Evolutionary conservation across 2,797 vertebrate genomes (phyloP).

Genomic region (Lepidocolaptes lacrymiger): DNA sequence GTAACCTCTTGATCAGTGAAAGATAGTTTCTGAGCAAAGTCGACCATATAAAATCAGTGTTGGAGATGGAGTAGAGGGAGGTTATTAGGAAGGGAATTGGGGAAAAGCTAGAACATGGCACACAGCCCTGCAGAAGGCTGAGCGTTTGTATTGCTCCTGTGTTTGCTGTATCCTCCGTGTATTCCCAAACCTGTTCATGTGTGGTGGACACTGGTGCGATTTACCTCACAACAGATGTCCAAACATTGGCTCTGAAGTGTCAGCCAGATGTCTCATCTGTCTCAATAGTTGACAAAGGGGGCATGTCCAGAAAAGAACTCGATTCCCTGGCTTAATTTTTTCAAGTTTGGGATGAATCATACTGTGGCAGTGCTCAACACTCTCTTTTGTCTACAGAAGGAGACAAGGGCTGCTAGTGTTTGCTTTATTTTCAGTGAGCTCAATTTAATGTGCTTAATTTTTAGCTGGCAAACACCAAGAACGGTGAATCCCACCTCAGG

Average conservation of each 20-base stretch:
- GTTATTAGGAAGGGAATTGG: not conserved
- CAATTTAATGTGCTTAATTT: constrained; percentile 1
- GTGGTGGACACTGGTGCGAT: not conserved
- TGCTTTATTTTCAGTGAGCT: constrained; percentile 3
- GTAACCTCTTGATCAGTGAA: not conserved
- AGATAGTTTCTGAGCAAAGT: not conserved
- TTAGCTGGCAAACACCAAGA: constrained; percentile 15
- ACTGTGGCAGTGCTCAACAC: not conserved
- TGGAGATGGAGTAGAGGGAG: not conserved
- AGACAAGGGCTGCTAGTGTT: not conserved
- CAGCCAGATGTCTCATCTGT: not conserved
- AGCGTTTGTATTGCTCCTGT: not conserved
- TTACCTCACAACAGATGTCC: not conserved
- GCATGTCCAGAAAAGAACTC: not conserved
- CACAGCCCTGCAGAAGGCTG: not conserved
- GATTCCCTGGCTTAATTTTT: not conserved
- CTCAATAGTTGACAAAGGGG: not conserved
- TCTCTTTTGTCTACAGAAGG: not conserved
- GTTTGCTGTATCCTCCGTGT: not conserved
- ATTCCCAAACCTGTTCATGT: not conserved
- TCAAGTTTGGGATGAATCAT: not conserved
- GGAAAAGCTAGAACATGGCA: not conserved
- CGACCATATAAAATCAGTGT: not conserved
- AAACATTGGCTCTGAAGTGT: not conserved
- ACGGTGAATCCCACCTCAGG: constrained; percentile 36